Base-by-base conservation (phyloP, 92 coral and sea anemone genomes). In the Porites evermanni region DNA sequence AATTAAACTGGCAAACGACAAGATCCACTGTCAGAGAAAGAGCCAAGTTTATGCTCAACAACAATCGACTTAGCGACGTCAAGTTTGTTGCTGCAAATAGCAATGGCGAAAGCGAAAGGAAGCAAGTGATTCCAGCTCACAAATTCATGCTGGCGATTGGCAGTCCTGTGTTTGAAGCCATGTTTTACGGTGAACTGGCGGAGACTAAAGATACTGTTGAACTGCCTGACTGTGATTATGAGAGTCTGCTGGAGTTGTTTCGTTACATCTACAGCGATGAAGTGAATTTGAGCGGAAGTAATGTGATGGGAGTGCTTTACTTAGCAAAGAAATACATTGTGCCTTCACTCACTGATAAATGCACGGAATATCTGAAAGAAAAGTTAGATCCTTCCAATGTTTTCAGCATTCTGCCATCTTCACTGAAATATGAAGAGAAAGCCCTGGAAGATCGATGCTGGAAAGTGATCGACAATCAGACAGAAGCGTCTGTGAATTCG, bases 231-330 rank as follows among this genome's bases (percentile, higher is more conserved):
- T 68, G 76, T 14, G 94, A 93, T 12, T 89, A 89, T 67, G 91
- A 93, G 61, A 88, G 92, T 51, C 75, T 93, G 77, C 67, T 86
- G 68, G 94, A 88, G 71, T 84, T 93, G 80, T 69, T 93, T 71
- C 89, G 92, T 13, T 91, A 85, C 64, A 63, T 93, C 59, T 93
- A 93, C 78, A 88, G 90, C 53, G 94, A 93, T 69, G 96, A 93
- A 54, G 88, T 84, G 53, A 86, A 82, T 17, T 58, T 91, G 60
- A 88, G 92, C 69, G 96, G 89, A 56, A 85, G 79, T 61, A 88
- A 84, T 38, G 96, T 85, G 20, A 91, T 93, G 73, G 88, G 92
- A 81, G 96, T 93, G 52, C 52, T 93, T 67, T 93, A 91, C 75
- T 79, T 93, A 44, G 94, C 96, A 0, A 88, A 91, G 47, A 93